Base-by-base conservation (phyloP, 92 coral and sea anemone species). In the Actinostola sp. region DNA sequence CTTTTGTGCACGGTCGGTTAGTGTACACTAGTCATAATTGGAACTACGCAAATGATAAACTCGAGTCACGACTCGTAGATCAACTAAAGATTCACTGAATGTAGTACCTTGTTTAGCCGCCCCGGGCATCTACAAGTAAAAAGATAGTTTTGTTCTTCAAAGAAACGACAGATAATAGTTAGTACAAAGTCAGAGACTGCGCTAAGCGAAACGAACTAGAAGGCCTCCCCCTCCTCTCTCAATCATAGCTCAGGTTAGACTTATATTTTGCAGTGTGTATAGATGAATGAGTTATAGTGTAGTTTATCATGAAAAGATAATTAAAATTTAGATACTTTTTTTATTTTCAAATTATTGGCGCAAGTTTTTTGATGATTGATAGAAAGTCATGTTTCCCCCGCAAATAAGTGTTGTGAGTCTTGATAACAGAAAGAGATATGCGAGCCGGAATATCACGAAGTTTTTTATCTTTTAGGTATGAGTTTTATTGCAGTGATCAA, bases 401-500 rank as follows among this genome's bases (percentile, higher is more conserved):
- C 74, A 51, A 33, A 27, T 68, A 68, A 68, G 74, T 68, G 74
- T 68, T 25, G 49, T 68, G 63, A 27, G 48, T 36, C n/a, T 62
- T 68, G 74, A 68, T 68, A 68, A 68, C 44, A 42, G 28, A 32
- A 68, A 15, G 20, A 50, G 74, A 68, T 68, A 68, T 51, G 50
- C 43, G 61, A 44, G 81, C 73, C 72, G 81, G 69, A 64, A 75
- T 63, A 75, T 75, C 71, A 55, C 72, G 58, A 35, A 27, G 48
- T 32, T 48, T 61, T 39, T 75, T 75, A 75, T 75, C 81, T 75
- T 30, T 7, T 57, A 38, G 50, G 36, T 41, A 24, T 75, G 81
- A 75, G 81, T 64, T 75, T 75, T 64, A 75, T 75, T 75, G 81
- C 81, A 63, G 65, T 30, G 72, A 75, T 75, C 71, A 53, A 63